A percentile compares a stretch with the other conserved stretches of the same genome.
These are phyloP conservation scores for Toxotes lorentzi DNA, from an alignment of 2,797 vertebrate genomes.

Conservation along the genomic window DNA sequence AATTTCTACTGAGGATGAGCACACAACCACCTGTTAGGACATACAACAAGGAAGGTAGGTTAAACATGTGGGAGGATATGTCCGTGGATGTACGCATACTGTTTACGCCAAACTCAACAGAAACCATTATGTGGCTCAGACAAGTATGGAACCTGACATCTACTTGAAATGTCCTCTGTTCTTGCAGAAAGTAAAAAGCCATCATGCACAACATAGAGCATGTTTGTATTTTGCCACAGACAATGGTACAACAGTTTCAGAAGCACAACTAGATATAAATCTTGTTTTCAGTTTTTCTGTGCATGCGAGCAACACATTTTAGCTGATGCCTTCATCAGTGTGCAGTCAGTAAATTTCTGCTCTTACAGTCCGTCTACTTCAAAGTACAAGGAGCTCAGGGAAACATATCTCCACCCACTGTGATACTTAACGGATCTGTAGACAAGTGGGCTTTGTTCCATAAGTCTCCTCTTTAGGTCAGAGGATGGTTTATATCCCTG, in stretches of 20 bases:
- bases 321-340: background rate
- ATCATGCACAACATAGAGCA: background rate
- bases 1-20: conserved; percentile 97
- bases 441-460: background rate
- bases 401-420: background rate
- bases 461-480: background rate
- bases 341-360: background rate
- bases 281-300: background rate
- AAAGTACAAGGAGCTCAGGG: background rate
- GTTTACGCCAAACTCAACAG: background rate
- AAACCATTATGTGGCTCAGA: background rate
- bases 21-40: conserved; percentile 92
- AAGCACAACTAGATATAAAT: background rate
- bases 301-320: background rate
- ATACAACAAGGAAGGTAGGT: background rate
- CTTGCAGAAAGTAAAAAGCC: background rate
- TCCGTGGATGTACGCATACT: background rate
- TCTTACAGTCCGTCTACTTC: background rate
- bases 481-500: background rate
- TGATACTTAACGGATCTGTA: background rate
- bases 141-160: background rate
- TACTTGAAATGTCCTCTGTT: background rate
- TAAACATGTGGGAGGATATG: background rate
- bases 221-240: too few species aligned
- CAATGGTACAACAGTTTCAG: background rate